phyloP scores from a whole-genome alignment of 2,888 invertebrate genomes.

The Dicyrtomina minuta region DNA sequence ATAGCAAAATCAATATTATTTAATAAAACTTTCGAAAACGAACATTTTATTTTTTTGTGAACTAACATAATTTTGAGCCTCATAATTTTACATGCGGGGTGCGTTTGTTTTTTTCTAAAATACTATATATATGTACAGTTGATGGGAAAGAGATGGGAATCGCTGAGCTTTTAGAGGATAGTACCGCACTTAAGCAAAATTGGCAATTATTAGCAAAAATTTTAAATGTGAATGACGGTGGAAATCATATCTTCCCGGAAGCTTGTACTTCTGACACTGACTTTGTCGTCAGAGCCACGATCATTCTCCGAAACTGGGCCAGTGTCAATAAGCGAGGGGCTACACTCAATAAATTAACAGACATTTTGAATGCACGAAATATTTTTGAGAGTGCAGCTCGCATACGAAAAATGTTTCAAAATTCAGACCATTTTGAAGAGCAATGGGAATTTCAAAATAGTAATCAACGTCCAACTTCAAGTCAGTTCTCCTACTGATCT shows the following conservation, averaged over 20 bases:
- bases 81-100: too few relatives aligned
- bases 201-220: constrained; percentile 33
- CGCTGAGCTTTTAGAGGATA: constrained; percentile 43
- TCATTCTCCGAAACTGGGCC: constrained; percentile 41
- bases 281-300: constrained; percentile 37
- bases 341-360: constrained; percentile 1
- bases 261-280: constrained; percentile 29
- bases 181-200: constrained; percentile 24
- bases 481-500: background rate
- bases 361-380: background rate
- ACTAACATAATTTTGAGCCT: too few relatives aligned
- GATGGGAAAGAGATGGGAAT: constrained; percentile 46
- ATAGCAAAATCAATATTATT: background rate
- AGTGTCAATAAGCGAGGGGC: constrained; percentile 32
- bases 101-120: too few relatives aligned
- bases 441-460: constrained; percentile 40
- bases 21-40: background rate
- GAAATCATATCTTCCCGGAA: background rate
- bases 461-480: background rate
- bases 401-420: constrained; percentile 45
- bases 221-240: background rate
- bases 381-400: constrained; percentile 30
- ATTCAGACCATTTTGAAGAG: constrained; percentile 37
- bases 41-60: too few relatives aligned
- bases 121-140: constrained; percentile 26